phyloP scores from a whole-genome alignment of 2,113 vertebrate species.

The Emydocephalus ijimae region DNA sequence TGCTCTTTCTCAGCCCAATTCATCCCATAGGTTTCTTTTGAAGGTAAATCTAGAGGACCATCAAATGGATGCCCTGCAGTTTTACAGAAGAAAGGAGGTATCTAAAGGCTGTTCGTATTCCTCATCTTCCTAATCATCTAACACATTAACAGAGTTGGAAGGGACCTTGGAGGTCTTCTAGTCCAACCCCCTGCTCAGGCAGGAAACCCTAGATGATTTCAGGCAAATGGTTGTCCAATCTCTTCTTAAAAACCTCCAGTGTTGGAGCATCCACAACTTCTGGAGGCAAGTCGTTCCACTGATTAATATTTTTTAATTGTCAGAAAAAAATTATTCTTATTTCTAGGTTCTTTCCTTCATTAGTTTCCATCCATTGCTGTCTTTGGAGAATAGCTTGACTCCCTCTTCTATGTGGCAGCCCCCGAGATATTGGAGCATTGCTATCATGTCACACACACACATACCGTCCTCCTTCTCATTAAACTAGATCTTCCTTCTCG shows the following conservation, averaged over 20 bases:
- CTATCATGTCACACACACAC: too few relatives aligned
- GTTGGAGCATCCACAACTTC: neutral
- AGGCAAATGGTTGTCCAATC: neutral
- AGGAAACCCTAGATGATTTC: neutral
- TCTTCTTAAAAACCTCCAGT: neutral
- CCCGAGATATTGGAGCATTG: too few relatives aligned
- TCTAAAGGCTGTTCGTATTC: neutral
- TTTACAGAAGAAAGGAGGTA: neutral
- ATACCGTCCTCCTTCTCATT: too few relatives aligned
- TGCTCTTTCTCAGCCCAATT: neutral
- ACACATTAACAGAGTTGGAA: neutral
- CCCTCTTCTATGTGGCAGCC: too few relatives aligned
- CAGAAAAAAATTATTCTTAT: too few relatives aligned
- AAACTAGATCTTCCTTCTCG: too few relatives aligned
- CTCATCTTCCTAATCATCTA: neutral
- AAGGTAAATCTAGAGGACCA: neutral
- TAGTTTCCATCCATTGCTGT: too few relatives aligned
- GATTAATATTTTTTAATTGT: neutral
- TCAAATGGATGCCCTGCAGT: neutral
- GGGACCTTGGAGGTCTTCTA: neutral
- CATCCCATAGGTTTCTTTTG: neutral
- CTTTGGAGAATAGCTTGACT: too few relatives aligned
- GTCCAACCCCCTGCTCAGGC: neutral
- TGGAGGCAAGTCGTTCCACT: neutral
- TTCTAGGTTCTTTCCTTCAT: neutral